These are phyloP conservation scores for Artemisiospiza belli DNA, from an alignment of 2,113 vertebrate genomes.

Conservation along the genomic window DNA sequence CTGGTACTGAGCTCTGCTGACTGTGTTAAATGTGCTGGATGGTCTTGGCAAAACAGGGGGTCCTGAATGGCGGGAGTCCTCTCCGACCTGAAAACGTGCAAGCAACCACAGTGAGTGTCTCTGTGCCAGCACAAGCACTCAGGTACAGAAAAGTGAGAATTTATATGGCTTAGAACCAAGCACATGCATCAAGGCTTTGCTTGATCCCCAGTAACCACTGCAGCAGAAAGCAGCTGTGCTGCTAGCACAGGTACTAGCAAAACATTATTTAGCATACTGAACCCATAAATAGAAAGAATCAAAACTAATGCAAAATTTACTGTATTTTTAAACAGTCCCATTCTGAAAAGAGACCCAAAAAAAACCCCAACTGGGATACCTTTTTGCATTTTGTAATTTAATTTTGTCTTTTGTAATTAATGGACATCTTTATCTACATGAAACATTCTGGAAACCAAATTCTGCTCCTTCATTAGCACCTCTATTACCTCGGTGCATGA, in stretches of 20 bases:
- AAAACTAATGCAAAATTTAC: background rate
- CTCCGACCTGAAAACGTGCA: constrained; percentile 83
- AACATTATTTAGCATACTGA: background rate
- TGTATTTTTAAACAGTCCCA: background rate
- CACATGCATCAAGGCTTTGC: accelerated
- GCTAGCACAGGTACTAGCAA: background rate
- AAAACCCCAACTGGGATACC: background rate
- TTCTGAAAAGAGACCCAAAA: background rate
- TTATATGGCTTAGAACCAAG: background rate
- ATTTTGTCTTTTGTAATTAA: background rate
- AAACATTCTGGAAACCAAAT: background rate
- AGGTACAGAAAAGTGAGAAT: background rate
- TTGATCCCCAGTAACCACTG: background rate
- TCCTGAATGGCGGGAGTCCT: constrained; percentile 89
- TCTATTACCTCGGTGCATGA: background rate
- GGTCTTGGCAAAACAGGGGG: constrained; percentile 88
- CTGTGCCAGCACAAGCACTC: background rate
- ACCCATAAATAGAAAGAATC: background rate
- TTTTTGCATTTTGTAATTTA: background rate
- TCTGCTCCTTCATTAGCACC: background rate
- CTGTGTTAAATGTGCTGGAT: constrained; percentile 93
- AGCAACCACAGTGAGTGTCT: background rate
- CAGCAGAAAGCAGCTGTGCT: background rate
- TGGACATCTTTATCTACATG: background rate
- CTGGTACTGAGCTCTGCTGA: constrained; percentile 91